A percentile compares a stretch with the other conserved stretches of the same genome.
Evolutionary conservation across 2,888 invertebrate species (phyloP).

Genomic region (Osmoderma eremita): DNA sequence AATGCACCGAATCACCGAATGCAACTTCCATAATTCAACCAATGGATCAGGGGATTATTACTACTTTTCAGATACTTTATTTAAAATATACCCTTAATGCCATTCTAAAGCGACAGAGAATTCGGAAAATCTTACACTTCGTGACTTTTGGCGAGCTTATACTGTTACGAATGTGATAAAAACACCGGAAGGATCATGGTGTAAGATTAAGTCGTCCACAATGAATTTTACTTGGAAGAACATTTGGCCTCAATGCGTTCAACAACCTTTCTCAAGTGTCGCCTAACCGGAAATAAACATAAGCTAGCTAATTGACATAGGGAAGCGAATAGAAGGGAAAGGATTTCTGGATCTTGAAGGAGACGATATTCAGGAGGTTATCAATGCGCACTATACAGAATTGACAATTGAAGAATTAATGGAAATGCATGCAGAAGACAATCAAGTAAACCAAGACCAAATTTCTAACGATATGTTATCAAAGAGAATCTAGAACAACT

Average conservation of each 20-base stretch:
- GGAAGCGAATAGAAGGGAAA: slow-evolving; percentile 5
- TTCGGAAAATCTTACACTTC: slow-evolving; percentile 5
- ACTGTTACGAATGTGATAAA: slow-evolving; percentile 17
- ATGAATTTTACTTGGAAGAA: slow-evolving; percentile 18
- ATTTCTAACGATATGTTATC: no score
- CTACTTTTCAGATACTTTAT: no score
- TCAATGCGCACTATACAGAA: no score
- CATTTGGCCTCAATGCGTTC: slow-evolving; percentile 20
- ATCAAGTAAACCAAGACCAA: no score
- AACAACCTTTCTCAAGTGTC: slow-evolving; percentile 4
- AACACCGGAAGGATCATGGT: slow-evolving; percentile 9
- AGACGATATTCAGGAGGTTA: no score
- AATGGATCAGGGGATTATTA: no score
- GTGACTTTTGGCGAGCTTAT: slow-evolving; percentile 19
- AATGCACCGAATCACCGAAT: no score
- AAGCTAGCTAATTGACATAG: slow-evolving; percentile 9
- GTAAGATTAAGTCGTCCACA: slow-evolving; percentile 3
- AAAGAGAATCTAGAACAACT: no score
- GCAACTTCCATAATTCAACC: no score
- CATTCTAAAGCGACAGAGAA: slow-evolving; percentile 14
- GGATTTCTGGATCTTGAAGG: no score
- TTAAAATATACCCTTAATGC: not conserved
- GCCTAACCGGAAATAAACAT: not conserved
- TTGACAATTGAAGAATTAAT: no score
- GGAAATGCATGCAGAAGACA: no score